Evolutionary conservation across 2,888 invertebrate genomes (phyloP), one percentile per base, ranked within the genome.

Genomic region (Epiblema foenella): DNA sequence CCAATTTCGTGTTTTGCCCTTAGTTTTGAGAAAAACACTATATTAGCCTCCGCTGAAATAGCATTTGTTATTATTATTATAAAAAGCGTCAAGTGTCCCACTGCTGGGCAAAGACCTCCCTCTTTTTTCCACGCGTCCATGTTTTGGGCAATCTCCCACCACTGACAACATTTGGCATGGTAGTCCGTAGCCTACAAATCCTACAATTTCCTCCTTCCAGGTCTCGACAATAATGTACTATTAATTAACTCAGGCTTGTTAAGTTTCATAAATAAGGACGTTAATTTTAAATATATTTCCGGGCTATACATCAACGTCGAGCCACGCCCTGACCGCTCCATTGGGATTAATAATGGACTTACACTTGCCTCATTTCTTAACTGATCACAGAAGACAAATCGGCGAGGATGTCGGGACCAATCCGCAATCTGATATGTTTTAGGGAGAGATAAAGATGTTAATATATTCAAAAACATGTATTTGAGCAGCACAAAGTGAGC

Each of bases 261-360:
- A 46, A 46, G n/a, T 46, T 46, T n/a, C n/a, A 46, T n/a, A 46
- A 46, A 46, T 46, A 46, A 46, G 46, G n/a, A 33, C n/a, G n/a
- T 46, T 64, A 20, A 39, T 64, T 54, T 63, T 54, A 10, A 64
- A 54, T 54, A 29, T 20, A 39, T 64, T 39, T 54, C 15, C 63
- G 24, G 39, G 77, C 80, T 77, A 88, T 89, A 87, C 81, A 89
- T 90, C 88, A 90, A 87, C 75, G 87, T 89, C 89, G 75, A 77
- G 69, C 74, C 78, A 57, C 81, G 78, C 83, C 80, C 82, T 80
- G 79, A 79, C 77, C 79, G 82, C 82, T 86, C 88, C 90, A 90
- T 90, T 88, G 87, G 89, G 89, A 90, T 90, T 89, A 89, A 89
- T 89, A 88, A 85, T 81, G 85, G 84, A 81, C 84, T 79, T 81